Evolutionary conservation across 2,797 vertebrate genomes (phyloP).

Genomic region (Gadopsis bispinosus): DNA sequence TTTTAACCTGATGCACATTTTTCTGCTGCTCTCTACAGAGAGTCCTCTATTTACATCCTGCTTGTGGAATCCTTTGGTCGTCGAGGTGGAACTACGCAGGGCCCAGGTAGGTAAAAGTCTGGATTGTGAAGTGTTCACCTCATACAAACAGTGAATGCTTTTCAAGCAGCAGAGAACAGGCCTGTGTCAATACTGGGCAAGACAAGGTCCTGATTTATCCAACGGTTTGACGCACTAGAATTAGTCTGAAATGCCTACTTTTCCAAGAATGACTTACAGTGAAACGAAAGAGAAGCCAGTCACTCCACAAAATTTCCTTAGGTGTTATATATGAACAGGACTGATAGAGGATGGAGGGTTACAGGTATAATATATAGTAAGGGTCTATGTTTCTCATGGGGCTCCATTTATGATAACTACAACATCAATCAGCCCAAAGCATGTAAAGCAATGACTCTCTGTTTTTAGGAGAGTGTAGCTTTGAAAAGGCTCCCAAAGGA

Average conservation of each 20-base stretch:
- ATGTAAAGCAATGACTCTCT: slow-evolving; percentile 42
- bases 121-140: slow-evolving; percentile 60
- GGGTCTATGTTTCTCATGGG: slow-evolving; percentile 30
- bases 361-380: slow-evolving; percentile 42
- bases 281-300: slow-evolving; percentile 33
- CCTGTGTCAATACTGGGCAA: slow-evolving; percentile 69
- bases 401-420: slow-evolving; percentile 43
- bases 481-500: slow-evolving; percentile 44
- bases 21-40: slow-evolving; percentile 44
- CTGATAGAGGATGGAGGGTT: slow-evolving; percentile 12
- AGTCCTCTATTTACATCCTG: slow-evolving; percentile 62
- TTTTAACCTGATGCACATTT: slow-evolving; percentile 43
- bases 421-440: slow-evolving; percentile 46
- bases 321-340: slow-evolving; percentile 10
- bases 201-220: slow-evolving; percentile 74
- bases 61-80: slow-evolving; percentile 54
- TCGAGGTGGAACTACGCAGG: slow-evolving; percentile 42
- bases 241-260: slow-evolving; percentile 52
- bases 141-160: slow-evolving; percentile 63
- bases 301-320: slow-evolving; percentile 11
- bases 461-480: slow-evolving; percentile 39
- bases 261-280: slow-evolving; percentile 53
- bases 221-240: slow-evolving; percentile 46
- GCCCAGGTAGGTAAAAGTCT: slow-evolving; percentile 58
- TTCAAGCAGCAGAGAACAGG: slow-evolving; percentile 67